These are phyloP conservation scores for Agraylea sexmaculata DNA, from an alignment of 1,140 invertebrate genomes.

Conservation along the genomic window DNA sequence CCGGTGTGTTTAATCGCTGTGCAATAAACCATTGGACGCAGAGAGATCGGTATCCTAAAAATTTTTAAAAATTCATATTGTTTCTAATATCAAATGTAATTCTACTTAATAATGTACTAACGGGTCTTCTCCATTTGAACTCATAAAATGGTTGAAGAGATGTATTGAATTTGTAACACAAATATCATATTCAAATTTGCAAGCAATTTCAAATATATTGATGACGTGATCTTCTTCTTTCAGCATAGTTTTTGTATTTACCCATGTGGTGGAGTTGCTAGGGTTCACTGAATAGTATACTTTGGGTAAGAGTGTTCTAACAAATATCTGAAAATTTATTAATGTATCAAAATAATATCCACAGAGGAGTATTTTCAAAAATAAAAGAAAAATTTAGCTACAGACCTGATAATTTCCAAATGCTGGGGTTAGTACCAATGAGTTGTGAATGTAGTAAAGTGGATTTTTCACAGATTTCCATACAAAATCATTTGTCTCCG, in stretches of 20 bases:
- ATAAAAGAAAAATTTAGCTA: background rate
- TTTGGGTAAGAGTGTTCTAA: conserved; percentile 2
- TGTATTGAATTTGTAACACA: conserved; percentile 2
- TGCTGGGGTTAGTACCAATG: conserved; percentile 10
- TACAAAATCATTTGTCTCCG: conserved; percentile 42
- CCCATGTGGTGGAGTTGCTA: background rate
- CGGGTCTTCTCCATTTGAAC: background rate
- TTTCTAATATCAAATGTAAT: background rate
- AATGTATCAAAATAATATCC: conserved; percentile 5
- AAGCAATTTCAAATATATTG: conserved; percentile 9
- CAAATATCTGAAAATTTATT: conserved; percentile 2
- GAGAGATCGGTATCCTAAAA: conserved; percentile 6
- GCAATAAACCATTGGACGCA: conserved; percentile 8
- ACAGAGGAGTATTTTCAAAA: conserved; percentile 7
- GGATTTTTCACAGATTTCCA: conserved; percentile 36
- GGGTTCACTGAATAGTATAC: conserved; percentile 1
- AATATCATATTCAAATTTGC: conserved; percentile 4
- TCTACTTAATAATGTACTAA: background rate
- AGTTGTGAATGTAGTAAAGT: conserved; percentile 3
- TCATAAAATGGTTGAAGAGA: background rate
- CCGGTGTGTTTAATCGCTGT: conserved; percentile 1
- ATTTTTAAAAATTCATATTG: background rate
- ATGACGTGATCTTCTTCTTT: conserved; percentile 4
- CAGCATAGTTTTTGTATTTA: background rate
- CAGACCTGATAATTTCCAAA: conserved; percentile 8